Percentiles rank a stretch among this genome's conserved stretches.
phyloP scores from a whole-genome alignment of 2,797 vertebrate genomes.

The Sebastes kiyomatsui region DNA sequence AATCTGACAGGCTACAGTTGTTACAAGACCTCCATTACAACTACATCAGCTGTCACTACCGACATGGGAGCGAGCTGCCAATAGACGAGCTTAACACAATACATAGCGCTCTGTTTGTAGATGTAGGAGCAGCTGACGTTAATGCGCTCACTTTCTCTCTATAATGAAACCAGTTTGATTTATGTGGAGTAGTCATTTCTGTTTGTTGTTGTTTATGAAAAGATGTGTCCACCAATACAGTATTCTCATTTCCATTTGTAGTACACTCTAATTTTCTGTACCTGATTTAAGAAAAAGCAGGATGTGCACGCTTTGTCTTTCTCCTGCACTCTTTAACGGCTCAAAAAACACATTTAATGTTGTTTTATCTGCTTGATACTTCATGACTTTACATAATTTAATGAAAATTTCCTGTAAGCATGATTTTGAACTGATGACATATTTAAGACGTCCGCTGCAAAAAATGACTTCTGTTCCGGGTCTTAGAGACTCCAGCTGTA shows the following conservation, averaged over 20 bases:
- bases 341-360: background rate
- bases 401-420: background rate
- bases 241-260: background rate
- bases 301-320: background rate
- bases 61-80: slow-evolving; percentile 44
- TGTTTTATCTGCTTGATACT: background rate
- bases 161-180: background rate
- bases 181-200: background rate
- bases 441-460: background rate
- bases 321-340: background rate
- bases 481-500: background rate
- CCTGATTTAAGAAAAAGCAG: background rate
- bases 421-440: background rate
- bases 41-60: slow-evolving; percentile 61
- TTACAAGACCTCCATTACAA: slow-evolving; percentile 78
- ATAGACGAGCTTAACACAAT: slow-evolving; percentile 5
- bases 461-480: background rate
- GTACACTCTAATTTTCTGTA: background rate
- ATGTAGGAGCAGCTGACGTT: background rate
- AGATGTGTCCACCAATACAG: background rate
- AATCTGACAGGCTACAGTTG: slow-evolving; percentile 73
- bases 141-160: background rate
- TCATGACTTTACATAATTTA: background rate
- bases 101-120: background rate
- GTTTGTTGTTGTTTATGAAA: background rate